Percentiles rank a stretch among this genome's conserved stretches.
Conservation (phyloP, 2,888 invertebrate species). For the Mesoligia furuncula region DNA sequence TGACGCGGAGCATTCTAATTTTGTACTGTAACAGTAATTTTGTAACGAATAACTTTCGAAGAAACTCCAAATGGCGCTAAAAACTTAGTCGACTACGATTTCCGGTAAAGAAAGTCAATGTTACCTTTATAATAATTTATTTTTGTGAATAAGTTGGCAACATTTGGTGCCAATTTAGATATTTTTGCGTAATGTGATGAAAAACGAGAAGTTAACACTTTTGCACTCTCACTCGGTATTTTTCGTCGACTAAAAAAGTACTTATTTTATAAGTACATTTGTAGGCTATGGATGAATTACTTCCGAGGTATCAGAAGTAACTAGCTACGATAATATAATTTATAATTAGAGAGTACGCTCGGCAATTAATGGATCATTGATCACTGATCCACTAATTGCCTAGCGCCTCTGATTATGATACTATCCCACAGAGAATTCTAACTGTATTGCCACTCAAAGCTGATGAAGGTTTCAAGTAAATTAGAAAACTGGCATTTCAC, state of each 20-base stretch:
- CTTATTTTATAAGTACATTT: not conserved
- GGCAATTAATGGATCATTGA: slow-evolving; percentile 21
- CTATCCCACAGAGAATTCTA: slow-evolving; percentile 26
- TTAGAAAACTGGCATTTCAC: not conserved
- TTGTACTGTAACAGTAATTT: slow-evolving; percentile 58
- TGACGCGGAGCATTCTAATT: slow-evolving; percentile 59
- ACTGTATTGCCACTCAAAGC: slow-evolving; percentile 20
- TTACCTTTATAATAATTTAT: slow-evolving; percentile 25
- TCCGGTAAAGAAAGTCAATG: slow-evolving; percentile 31
- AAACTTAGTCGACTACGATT: slow-evolving; percentile 45
- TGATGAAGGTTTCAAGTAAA: slow-evolving; percentile 10
- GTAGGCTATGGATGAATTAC: not conserved
- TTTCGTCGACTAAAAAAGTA: not conserved
- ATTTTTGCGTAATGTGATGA: not conserved
- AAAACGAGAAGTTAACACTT: not conserved
- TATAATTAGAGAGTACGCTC: slow-evolving; percentile 5
- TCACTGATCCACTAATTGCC: slow-evolving; percentile 38
- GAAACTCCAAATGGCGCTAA: slow-evolving; percentile 56
- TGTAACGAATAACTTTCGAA: slow-evolving; percentile 58
- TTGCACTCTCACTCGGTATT: not conserved
- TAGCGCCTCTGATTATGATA: slow-evolving; percentile 20
- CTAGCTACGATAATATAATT: not conserved
- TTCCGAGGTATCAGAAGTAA: not conserved
- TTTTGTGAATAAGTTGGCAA: not conserved
- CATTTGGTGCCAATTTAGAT: not conserved